These are phyloP conservation scores for Palaemon carinicauda DNA, from an alignment of 1,140 invertebrate genomes.

Conservation along the genomic window DNA sequence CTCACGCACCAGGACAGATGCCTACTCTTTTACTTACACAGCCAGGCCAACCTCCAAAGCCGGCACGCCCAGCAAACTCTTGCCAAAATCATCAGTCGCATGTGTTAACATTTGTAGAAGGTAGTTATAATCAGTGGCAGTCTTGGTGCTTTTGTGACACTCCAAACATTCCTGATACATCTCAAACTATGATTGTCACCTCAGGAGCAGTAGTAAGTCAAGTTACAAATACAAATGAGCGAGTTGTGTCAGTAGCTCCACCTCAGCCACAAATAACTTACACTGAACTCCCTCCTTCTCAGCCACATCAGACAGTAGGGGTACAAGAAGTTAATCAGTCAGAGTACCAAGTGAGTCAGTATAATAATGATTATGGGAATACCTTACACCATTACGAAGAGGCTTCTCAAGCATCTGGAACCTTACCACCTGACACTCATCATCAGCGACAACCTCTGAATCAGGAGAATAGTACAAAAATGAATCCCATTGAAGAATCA, in stretches of 20 bases:
- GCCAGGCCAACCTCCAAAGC: constrained; percentile 50
- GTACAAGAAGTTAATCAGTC: constrained; percentile 35
- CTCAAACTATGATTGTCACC: constrained; percentile 12
- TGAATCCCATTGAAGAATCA: constrained; percentile 16
- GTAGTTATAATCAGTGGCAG: constrained; percentile 58
- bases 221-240: neutral
- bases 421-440: constrained; percentile 10
- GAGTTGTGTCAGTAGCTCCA: neutral
- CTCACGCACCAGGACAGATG: constrained; percentile 31
- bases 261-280: constrained; percentile 36
- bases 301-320: constrained; percentile 16
- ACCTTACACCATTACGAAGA: constrained; percentile 47
- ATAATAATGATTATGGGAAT: constrained; percentile 24
- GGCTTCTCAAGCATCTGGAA: constrained; percentile 1
- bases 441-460: constrained; percentile 16
- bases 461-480: constrained; percentile 12
- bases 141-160: constrained; percentile 58
- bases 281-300: constrained; percentile 37
- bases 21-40: constrained; percentile 48
- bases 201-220: constrained; percentile 2
- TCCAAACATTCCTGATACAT: constrained; percentile 33
- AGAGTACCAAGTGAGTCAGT: constrained; percentile 35
- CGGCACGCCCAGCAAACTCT: constrained; percentile 52
- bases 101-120: constrained; percentile 56
- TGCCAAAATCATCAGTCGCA: constrained; percentile 56